A percentile compares a stretch with the other conserved stretches of the same genome.
Evolutionary conservation across 2,888 invertebrate species (phyloP).

Genomic region (Sphecodes monilicornis): DNA sequence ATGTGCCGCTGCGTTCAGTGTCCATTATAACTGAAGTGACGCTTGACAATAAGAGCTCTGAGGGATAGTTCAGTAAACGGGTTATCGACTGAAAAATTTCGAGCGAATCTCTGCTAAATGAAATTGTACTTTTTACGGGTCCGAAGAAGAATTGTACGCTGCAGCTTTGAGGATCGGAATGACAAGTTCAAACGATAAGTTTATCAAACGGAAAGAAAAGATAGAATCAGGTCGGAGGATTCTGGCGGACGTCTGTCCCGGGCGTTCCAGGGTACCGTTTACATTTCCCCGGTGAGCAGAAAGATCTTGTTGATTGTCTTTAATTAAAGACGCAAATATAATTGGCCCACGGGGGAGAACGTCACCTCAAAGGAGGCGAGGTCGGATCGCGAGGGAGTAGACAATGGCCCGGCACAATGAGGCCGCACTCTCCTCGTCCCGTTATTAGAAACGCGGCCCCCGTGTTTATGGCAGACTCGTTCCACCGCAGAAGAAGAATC

Average conservation of each 20-base stretch:
- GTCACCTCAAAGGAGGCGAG: constrained; percentile 35
- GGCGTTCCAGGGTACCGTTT: constrained; percentile 12
- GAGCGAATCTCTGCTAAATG: not conserved
- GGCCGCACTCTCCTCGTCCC: constrained; percentile 62
- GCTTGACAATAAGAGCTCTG: constrained; percentile 19
- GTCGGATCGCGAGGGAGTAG: constrained; percentile 74
- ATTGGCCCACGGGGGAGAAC: constrained; percentile 54
- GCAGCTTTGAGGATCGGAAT: not conserved
- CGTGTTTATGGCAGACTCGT: constrained; percentile 81
- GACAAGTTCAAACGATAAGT: not conserved
- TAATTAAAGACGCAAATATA: constrained; percentile 68
- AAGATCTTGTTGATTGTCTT: constrained; percentile 62
- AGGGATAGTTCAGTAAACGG: not conserved
- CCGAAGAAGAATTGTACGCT: not conserved
- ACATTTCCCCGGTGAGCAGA: not conserved
- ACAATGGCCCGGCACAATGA: constrained; percentile 80
- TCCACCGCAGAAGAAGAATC: constrained; percentile 79
- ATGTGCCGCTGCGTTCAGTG: not conserved
- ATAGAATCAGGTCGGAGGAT: constrained; percentile 14
- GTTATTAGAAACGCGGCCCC: constrained; percentile 63
- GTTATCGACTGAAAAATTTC: constrained; percentile 8
- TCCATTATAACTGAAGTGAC: constrained; percentile 12
- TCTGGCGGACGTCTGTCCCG: constrained; percentile 1
- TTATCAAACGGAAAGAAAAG: constrained; percentile 10
- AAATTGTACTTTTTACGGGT: not conserved